Base-by-base conservation (phyloP, 2,113 vertebrate genomes). In the Neodontobutis hainanensis region DNA sequence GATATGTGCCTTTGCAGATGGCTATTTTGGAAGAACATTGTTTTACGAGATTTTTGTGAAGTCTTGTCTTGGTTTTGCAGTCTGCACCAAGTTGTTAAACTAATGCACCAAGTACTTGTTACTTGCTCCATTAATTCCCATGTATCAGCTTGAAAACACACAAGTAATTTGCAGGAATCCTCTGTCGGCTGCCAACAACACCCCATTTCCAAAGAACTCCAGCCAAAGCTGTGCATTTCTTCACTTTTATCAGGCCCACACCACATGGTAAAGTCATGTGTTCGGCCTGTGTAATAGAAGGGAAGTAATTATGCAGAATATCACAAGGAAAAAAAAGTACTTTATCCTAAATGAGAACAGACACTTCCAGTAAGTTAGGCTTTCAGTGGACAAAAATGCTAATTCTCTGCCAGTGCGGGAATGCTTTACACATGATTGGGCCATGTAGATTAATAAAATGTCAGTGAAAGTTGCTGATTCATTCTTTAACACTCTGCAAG, bases 271-370 rank as follows among this genome's bases (percentile, higher is more conserved):
- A 67, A 60, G 49, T 57, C 53, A 70, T 19, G 49, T 6, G 11
- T 51, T 53, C 19, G 19, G 19, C 19, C 19, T 65, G 65, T n/a
- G 51, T 62, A 77, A 66, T 42, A 51, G 61, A 70, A 57, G 47
- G 80, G 61, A 82, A 76, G 36, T 40, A 56, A 48, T 82, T 81
- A 52, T 15, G 10, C 52, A 27, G 5, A 34, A 61, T 14, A 59
- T 73, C 42, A 81, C 52, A 55, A 8, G 8, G 52, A 36, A 55
- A 55, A 36, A 36, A 53, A 19, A 4, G 27, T 27, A 11, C 11
- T 40, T 40, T 40, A 40, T 40, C 38, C 38, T 40, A 34, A 52
- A 52, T 34, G 50, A 52, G 50, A 6, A 27, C 27, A 10, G 50
- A 34, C 52, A 36, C 52, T 55, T 55, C 52, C 52, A 55, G 52